Percentiles rank a stretch among this genome's conserved stretches.
These are phyloP conservation scores for Steromphala cineraria DNA, from an alignment of 2,888 invertebrate species.

Conservation along the genomic window DNA sequence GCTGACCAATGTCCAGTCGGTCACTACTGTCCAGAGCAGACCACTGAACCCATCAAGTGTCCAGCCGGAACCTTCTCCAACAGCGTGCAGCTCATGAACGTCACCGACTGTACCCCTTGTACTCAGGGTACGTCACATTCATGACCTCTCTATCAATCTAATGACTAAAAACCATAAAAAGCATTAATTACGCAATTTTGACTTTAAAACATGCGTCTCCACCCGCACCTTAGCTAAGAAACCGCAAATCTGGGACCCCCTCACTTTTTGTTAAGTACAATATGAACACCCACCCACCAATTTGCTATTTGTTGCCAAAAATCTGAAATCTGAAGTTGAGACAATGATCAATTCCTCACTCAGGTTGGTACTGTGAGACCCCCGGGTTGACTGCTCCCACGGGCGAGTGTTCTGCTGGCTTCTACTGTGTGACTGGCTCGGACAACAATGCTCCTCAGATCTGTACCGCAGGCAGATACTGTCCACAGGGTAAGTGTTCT, in stretches of 20 bases:
- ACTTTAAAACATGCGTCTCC: too few relatives aligned
- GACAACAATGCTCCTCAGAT: conserved; percentile 51
- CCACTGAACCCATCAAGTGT: conserved; percentile 64
- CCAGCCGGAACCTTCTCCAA: conserved; percentile 69
- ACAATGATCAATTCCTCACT: not conserved
- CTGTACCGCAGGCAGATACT: conserved; percentile 70
- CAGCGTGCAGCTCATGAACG: conserved; percentile 60
- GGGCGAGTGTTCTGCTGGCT: conserved; percentile 67
- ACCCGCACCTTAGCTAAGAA: too few relatives aligned
- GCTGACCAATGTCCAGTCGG: conserved; percentile 71
- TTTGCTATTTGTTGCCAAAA: too few relatives aligned
- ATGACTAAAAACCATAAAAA: too few relatives aligned
- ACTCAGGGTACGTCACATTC: conserved; percentile 17
- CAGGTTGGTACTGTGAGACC: conserved; percentile 68
- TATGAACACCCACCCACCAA: too few relatives aligned
- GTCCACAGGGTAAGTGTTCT: conserved; percentile 58
- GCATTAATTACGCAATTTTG: too few relatives aligned
- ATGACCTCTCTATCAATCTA: too few relatives aligned
- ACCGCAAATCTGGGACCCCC: too few relatives aligned
- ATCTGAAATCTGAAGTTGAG: too few relatives aligned
- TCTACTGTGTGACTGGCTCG: conserved; percentile 69
- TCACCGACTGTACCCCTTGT: conserved; percentile 63
- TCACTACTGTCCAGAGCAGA: conserved; percentile 69
- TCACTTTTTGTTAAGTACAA: too few relatives aligned
- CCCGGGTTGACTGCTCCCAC: conserved; percentile 59